Base-by-base conservation (phyloP, 2,888 invertebrate genomes). In the Synanthedon tipuliformis region DNA sequence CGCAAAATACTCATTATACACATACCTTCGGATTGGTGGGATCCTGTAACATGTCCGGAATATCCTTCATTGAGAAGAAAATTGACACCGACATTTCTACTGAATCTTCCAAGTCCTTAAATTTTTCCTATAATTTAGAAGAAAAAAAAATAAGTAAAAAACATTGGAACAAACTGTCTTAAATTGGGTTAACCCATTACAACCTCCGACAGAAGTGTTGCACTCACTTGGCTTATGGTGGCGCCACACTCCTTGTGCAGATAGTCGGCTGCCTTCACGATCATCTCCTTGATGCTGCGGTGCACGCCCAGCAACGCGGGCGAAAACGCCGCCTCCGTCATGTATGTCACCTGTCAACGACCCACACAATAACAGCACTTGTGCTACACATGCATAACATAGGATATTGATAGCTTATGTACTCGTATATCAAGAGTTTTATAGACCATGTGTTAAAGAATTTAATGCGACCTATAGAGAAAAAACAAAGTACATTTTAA, bases 291-390 rank as follows among this genome's bases (percentile, higher is more conserved):
- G 4, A 93, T 88, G 52, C 89, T 87, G 1, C 65, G 53, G 40
- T 90, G 78, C 0, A 92, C 90, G 8, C 75, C 73, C 13, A 89
- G 71, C 3, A 89, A 62, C 0, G 90, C 81, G 1, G 89, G 65
- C 0, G 89, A 88, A 3, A 82, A 75, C 0, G 88, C 83, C 51
- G 90, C 88, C 59, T 91, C 90, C 51, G 90, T 90, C 89, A 92
- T 90, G 69, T 90, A 92, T 67, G 83, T 89, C n/a, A 92, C 81
- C 73, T 89, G 78, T 1, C 34, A 34, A 27, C 27, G 27, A 27
- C 27, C 27, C 5, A 23, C 23, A 3, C 16, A 3, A 18, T 18
- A 18, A 18, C 18, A 18, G 3, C 18, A 18, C 18, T 18, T 18
- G 18, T 18, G 18, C 18, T 18, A 18, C 18, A 16, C 16, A n/a